These are phyloP conservation scores for Solenopsis invicta DNA, from an alignment of 1,140 invertebrate species.

Conservation along the genomic window DNA sequence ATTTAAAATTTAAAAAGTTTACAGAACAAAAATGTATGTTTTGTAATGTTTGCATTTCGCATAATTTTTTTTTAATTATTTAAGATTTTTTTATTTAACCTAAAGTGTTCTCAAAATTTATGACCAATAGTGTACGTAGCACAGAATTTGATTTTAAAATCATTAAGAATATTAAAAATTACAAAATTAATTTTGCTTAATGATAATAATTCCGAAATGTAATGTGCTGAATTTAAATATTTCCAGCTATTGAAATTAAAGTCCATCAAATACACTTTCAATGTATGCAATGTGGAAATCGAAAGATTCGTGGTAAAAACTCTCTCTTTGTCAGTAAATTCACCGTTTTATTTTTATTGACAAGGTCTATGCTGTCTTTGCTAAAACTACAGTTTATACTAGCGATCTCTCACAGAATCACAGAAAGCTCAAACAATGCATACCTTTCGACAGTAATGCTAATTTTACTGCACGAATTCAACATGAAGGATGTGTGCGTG, in stretches of 20 bases:
- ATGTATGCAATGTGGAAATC: background rate
- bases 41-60: too few relatives aligned
- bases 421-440: slow-evolving; percentile 61
- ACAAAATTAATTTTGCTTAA: background rate
- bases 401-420: slow-evolving; percentile 44
- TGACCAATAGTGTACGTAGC: background rate
- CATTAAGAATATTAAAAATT: background rate
- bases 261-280: slow-evolving; percentile 34
- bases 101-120: too few relatives aligned
- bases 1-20: too few relatives aligned
- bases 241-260: background rate
- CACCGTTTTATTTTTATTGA: slow-evolving; percentile 50
- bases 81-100: too few relatives aligned
- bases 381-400: slow-evolving; percentile 13
- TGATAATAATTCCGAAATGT: background rate
- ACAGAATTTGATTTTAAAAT: background rate
- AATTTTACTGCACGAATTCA: slow-evolving; percentile 63
- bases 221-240: background rate
- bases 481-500: background rate
- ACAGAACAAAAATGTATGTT: too few relatives aligned
- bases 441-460: slow-evolving; percentile 65
- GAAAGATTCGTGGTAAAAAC: slow-evolving; percentile 22
- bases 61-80: too few relatives aligned
- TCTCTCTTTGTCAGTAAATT: slow-evolving; percentile 20
- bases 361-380: slow-evolving; percentile 29